A percentile compares a stretch with the other conserved stretches of the same genome.
These are phyloP conservation scores for Dallia pectoralis DNA, from an alignment of 2,797 vertebrate genomes.

Conservation along the genomic window DNA sequence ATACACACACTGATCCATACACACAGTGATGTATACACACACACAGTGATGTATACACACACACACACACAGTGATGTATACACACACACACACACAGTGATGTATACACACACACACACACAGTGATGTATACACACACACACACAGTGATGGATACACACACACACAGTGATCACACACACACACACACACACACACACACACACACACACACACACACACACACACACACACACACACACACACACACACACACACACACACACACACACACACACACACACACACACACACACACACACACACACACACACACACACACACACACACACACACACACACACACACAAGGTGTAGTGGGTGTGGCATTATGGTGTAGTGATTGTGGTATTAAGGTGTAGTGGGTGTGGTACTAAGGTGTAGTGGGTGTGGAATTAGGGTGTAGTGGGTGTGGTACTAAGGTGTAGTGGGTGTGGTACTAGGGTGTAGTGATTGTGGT, in stretches of 20 bases:
- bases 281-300: conserved; percentile 25
- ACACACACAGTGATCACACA: no score
- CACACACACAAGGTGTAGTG: no score
- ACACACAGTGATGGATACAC: conserved; percentile 24
- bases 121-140: conserved; percentile 18
- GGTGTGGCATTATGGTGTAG: no score
- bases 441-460: not conserved
- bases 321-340: no score
- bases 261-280: conserved; percentile 33
- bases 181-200: conserved; percentile 7
- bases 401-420: not conserved
- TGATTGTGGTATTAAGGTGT: no score
- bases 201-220: conserved; percentile 53
- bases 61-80: conserved; percentile 33
- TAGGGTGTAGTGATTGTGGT: no score
- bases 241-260: conserved; percentile 30
- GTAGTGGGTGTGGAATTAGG: no score
- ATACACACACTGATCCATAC: conserved; percentile 6
- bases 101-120: conserved; percentile 27
- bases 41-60: conserved; percentile 37
- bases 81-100: conserved; percentile 33
- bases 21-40: conserved; percentile 1
- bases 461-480: no score
- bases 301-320: conserved; percentile 26
- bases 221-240: conserved; percentile 40